Evolutionary conservation across 2,113 vertebrate species (phyloP).

Genomic region (Grus americana): DNA sequence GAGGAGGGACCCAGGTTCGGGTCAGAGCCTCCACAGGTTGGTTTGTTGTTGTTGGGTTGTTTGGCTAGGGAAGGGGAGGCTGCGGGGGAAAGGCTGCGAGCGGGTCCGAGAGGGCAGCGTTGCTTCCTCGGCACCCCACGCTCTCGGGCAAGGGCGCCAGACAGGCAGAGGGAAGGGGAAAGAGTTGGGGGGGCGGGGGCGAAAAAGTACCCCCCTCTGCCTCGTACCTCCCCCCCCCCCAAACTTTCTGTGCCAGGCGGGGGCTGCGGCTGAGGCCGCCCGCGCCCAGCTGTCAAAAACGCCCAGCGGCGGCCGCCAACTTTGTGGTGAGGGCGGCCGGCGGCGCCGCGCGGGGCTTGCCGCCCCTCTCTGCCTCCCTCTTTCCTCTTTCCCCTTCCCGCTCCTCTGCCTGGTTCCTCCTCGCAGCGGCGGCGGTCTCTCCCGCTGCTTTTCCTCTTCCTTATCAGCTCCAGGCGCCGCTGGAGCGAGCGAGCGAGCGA

Average conservation of each 20-base stretch:
- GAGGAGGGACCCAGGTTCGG: slow-evolving; percentile 23
- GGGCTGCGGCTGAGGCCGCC: slow-evolving; percentile 32
- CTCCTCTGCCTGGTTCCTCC: slow-evolving; percentile 30
- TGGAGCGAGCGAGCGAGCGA: not conserved
- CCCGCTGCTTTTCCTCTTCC: slow-evolving; percentile 23
- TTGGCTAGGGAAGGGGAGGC: not conserved
- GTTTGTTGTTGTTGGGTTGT: slow-evolving; percentile 22
- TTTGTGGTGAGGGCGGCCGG: slow-evolving; percentile 37
- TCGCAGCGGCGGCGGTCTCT: not conserved
- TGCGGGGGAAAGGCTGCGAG: not conserved
- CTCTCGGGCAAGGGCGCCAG: not conserved
- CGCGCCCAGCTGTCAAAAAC: slow-evolving; percentile 72
- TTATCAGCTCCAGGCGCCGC: slow-evolving; percentile 51
- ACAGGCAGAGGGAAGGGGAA: not conserved
- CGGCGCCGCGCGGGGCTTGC: not conserved
- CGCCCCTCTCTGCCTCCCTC: not conserved
- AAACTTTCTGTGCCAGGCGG: not conserved
- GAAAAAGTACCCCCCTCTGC: not conserved
- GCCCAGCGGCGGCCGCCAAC: slow-evolving; percentile 60
- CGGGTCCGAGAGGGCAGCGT: not conserved
- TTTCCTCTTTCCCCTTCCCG: not conserved
- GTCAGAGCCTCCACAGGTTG: slow-evolving; percentile 57
- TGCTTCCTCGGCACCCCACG: not conserved
- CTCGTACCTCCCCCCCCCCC: not conserved
- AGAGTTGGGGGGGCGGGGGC: not conserved